A percentile compares a stretch with the other conserved stretches of the same genome.
phyloP scores from a whole-genome alignment of 2,113 vertebrate genomes.

The Microtus montanus region DNA sequence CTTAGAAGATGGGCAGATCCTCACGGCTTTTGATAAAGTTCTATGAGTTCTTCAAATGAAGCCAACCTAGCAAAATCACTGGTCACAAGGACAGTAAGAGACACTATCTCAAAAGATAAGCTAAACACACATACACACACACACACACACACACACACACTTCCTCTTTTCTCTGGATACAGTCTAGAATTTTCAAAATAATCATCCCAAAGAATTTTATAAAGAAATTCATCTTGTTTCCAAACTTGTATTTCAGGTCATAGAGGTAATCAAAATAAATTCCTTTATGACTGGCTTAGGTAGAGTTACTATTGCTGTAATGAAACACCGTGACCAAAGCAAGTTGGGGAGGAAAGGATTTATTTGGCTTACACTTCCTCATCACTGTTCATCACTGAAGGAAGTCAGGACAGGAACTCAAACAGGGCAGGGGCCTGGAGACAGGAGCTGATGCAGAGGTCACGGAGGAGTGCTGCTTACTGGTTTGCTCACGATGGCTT shows the following conservation, averaged over 20 bases:
- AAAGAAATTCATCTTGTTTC: not conserved
- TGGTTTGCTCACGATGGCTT: not conserved
- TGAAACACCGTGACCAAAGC: not conserved
- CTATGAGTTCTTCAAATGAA: not conserved
- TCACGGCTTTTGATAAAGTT: not conserved
- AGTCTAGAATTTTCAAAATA: not conserved
- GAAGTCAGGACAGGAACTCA: not conserved
- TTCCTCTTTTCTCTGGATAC: conserved; percentile 7
- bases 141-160: not conserved
- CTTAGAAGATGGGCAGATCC: not conserved
- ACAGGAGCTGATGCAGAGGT: not conserved
- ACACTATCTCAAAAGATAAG: not conserved
- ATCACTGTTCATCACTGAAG: not conserved
- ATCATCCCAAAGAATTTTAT: too few relatives aligned
- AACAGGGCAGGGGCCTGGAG: not conserved
- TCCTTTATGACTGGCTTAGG: not conserved
- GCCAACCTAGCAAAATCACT: not conserved
- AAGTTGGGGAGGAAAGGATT: not conserved
- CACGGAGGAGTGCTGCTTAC: not conserved
- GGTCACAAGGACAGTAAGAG: not conserved
- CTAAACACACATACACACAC: not conserved
- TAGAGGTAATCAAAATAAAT: not conserved
- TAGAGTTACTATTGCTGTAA: not conserved
- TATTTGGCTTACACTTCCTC: not conserved
- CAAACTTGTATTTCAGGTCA: conserved; percentile 24